Evolutionary conservation across 2,113 vertebrate genomes (phyloP).

Genomic region (Ciconia boyciana): DNA sequence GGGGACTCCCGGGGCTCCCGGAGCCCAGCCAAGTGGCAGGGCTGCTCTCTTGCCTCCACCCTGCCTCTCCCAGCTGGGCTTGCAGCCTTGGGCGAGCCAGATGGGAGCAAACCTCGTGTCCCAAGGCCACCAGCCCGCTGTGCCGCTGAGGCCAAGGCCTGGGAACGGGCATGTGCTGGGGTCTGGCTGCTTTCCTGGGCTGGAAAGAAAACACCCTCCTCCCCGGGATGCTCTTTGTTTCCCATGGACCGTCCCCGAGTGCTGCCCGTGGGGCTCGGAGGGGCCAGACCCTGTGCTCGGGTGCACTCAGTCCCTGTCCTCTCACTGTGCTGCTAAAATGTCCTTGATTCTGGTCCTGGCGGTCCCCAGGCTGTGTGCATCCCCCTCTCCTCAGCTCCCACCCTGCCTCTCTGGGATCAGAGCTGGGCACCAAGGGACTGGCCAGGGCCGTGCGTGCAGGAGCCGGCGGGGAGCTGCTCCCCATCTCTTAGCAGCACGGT

Average conservation of each 20-base stretch:
- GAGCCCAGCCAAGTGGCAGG: background rate
- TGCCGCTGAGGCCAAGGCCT: constrained; percentile 21
- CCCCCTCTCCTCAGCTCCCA: background rate
- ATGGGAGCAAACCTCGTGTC: background rate
- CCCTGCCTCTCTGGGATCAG: background rate
- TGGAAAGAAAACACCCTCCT: constrained; percentile 34
- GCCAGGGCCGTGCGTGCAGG: background rate
- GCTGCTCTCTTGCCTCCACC: background rate
- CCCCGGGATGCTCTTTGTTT: constrained; percentile 26
- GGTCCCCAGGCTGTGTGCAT: background rate
- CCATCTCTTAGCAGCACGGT: background rate
- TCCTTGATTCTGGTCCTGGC: background rate
- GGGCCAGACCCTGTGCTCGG: background rate
- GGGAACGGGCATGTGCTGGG: constrained; percentile 45
- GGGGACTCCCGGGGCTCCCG: rapidly evolving
- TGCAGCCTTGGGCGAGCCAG: background rate
- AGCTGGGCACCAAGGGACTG: background rate
- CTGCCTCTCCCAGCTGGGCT: rapidly evolving
- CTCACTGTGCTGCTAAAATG: background rate
- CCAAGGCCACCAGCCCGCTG: constrained; percentile 32
- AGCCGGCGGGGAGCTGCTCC: background rate
- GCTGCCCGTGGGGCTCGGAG: background rate
- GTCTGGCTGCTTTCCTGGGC: constrained; percentile 55
- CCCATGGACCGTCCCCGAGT: background rate
- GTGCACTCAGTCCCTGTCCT: background rate